These are phyloP conservation scores for Melieria omissa DNA, from an alignment of 2,888 invertebrate genomes.

Conservation along the genomic window DNA sequence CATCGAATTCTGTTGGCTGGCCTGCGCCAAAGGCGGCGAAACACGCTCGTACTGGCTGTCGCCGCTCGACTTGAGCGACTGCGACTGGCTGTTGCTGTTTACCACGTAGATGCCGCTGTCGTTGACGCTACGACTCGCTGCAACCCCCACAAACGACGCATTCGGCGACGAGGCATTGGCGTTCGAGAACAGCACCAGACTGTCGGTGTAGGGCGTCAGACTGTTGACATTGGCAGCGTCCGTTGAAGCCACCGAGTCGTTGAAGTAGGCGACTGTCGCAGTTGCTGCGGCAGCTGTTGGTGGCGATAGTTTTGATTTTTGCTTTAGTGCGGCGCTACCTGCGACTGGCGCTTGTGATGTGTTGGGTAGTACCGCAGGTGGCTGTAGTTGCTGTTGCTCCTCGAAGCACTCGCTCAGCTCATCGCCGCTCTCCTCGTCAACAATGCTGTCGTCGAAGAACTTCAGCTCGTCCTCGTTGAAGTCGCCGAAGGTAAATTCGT, in stretches of 20 bases:
- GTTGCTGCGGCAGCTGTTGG: not conserved
- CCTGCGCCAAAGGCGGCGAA: too few relatives aligned
- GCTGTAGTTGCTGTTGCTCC: slow-evolving; percentile 30
- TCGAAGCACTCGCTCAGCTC: slow-evolving; percentile 6
- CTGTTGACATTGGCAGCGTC: slow-evolving; percentile 48
- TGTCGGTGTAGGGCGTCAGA: slow-evolving; percentile 42
- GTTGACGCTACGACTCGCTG: not conserved
- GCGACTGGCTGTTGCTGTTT: slow-evolving; percentile 37
- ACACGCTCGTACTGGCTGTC: too few relatives aligned
- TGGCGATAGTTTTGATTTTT: not conserved
- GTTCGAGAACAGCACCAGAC: not conserved
- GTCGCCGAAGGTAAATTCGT: slow-evolving; percentile 77
- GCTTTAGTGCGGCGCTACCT: not conserved
- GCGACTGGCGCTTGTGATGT: not conserved
- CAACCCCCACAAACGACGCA: too few relatives aligned
- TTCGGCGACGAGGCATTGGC: not conserved
- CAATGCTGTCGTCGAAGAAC: slow-evolving; percentile 54
- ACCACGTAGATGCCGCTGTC: slow-evolving; percentile 58
- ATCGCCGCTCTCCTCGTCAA: slow-evolving; percentile 37
- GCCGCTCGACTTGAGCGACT: too few relatives aligned
- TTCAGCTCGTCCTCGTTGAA: slow-evolving; percentile 66
- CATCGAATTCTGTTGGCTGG: too few relatives aligned
- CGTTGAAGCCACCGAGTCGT: slow-evolving; percentile 56
- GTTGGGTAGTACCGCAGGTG: too few relatives aligned
- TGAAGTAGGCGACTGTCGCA: slow-evolving; percentile 44